Base-by-base conservation (phyloP, 2,113 vertebrate genomes). In the Poecilia latipinna region DNA sequence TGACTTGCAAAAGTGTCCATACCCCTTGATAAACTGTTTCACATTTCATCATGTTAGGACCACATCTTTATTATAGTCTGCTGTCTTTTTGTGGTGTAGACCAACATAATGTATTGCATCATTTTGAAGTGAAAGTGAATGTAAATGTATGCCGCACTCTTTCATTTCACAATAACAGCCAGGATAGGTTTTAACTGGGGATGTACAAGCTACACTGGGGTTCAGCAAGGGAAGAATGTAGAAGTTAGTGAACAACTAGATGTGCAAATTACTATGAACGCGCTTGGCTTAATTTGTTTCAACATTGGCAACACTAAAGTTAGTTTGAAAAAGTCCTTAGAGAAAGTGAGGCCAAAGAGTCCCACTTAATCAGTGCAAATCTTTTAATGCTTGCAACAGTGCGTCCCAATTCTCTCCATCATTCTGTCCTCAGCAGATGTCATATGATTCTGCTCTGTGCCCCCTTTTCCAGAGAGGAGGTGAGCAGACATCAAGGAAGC, bases 391-490 rank as follows among this genome's bases (percentile, higher is more conserved):
- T 70, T 69, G 35, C 51, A 80, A 51, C 76, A 1, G 32, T 48
- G 35, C 44, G 28, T 64, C 6, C n/a, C 37, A 77, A 83, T 67
- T 81, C 68, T 39, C 37, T 77, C 70, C 63, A 79, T 84, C 77
- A 65, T 68, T 65, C 54, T 82, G 32, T 82, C 70, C 63, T 74
- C 32, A 54, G 12, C 65, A 61, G 37, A 82, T 75, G 74, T 85
- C 87, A 86, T 73, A 78, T 88, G 82, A 87, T 80, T 84, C 67
- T 87, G 70, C 74, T 84, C 69, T 28, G 72, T 78, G 75, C 82
- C 76, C 72, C 57, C 82, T 72, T 72, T 44, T 75, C 62, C 71
- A 61, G 8, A 70, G 71, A 79, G 74, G 71, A 87, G 77, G 80
- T 82, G 78, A 78, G 65, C 32, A 78, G 81, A 65, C 72, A 78